phyloP scores from a whole-genome alignment of 1,140 invertebrate genomes.

The Macrocentrus cingulum region DNA sequence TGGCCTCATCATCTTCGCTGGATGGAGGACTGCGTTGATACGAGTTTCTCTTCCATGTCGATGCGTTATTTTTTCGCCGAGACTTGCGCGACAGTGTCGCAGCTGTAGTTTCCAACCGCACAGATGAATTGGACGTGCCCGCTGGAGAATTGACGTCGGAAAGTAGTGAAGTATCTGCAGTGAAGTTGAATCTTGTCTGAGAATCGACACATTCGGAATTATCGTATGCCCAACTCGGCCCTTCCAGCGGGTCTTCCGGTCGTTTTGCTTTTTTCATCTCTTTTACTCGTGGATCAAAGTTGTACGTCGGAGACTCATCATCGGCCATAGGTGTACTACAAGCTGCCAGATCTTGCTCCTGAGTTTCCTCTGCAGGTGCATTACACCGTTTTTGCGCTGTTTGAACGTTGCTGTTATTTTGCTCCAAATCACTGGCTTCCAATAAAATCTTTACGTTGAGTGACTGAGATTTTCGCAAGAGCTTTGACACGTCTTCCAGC shows the following conservation, averaged over 20 bases:
- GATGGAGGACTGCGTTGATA: neutral
- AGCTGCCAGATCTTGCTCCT: neutral
- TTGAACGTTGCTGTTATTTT: constrained; percentile 5
- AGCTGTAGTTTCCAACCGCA: no score
- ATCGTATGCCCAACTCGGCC: constrained; percentile 51
- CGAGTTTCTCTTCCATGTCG: no score
- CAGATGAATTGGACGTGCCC: no score
- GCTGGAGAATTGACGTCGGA: no score
- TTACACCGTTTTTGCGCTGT: neutral
- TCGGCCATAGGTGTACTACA: neutral
- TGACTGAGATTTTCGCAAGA: constrained; percentile 46
- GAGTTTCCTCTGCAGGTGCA: neutral
- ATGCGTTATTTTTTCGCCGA: no score
- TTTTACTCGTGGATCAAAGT: neutral
- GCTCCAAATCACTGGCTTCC: neutral
- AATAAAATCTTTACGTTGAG: constrained; percentile 39
- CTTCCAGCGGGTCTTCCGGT: constrained; percentile 50
- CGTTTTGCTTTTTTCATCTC: constrained; percentile 2
- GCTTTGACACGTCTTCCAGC: constrained; percentile 48
- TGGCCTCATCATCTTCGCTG: neutral
- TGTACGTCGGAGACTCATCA: constrained; percentile 5
- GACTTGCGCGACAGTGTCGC: no score
- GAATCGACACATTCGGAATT: constrained; percentile 9
- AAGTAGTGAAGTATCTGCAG: neutral
- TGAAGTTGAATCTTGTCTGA: neutral